A percentile compares a stretch with the other conserved stretches of the same genome.
These are phyloP conservation scores for Hephaestus fuliginosus DNA, from an alignment of 2,797 vertebrate species.

Conservation along the genomic window DNA sequence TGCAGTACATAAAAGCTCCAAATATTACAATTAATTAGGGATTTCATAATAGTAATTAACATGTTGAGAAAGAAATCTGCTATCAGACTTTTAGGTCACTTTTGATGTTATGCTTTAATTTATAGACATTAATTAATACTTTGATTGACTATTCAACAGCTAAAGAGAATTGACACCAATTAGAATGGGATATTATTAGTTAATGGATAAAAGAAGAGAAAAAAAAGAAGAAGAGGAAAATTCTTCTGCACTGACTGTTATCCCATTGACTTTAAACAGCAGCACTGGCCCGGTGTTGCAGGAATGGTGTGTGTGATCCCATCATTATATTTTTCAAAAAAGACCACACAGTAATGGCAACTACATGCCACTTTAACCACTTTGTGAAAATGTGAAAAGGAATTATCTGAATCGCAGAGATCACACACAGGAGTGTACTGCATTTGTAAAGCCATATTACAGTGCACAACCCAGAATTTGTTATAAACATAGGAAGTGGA, in stretches of 20 bases:
- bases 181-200: constrained; percentile 70
- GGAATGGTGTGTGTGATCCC: constrained; percentile 66
- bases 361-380: constrained; percentile 78
- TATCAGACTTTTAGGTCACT: constrained; percentile 65
- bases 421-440: constrained; percentile 57
- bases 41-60: constrained; percentile 82
- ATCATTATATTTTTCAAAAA: constrained; percentile 77
- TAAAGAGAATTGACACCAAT: constrained; percentile 61
- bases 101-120: constrained; percentile 69
- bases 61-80: constrained; percentile 68
- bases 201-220: constrained; percentile 33
- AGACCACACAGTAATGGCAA: constrained; percentile 66
- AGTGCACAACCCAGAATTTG: constrained; percentile 65
- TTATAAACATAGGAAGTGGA: constrained; percentile 73
- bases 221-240: constrained; percentile 36
- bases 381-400: constrained; percentile 76
- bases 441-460: constrained; percentile 61
- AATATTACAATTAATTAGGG: constrained; percentile 81
- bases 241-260: constrained; percentile 21
- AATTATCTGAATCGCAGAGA: constrained; percentile 72
- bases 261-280: constrained; percentile 55
- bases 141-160: constrained; percentile 61
- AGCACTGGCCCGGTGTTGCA: constrained; percentile 47
- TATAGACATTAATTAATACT: constrained; percentile 75
- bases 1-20: constrained; percentile 73